Conservation (phyloP, 2,888 invertebrate species). For the Spicauda simplicius region DNA sequence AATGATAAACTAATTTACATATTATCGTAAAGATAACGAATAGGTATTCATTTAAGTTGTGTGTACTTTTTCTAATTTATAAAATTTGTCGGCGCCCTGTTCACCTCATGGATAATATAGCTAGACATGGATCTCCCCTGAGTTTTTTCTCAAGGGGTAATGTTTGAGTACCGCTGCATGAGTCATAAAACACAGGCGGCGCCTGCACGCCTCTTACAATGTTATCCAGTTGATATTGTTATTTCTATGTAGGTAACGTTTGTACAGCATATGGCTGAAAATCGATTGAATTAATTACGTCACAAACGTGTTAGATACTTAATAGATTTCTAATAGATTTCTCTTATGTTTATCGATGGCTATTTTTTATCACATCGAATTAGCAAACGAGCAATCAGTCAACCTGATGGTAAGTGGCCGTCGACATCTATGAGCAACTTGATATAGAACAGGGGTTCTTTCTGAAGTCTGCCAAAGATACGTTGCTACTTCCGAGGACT, state of each 20-base stretch:
- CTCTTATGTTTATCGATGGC: too few species aligned
- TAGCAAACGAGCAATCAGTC: too few species aligned
- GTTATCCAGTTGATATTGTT: conserved; percentile 24
- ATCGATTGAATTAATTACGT: background rate
- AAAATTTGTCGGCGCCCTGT: background rate
- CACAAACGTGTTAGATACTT: background rate
- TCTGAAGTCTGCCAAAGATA: too few species aligned
- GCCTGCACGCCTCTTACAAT: conserved; percentile 16
- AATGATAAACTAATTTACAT: background rate
- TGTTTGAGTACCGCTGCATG: conserved; percentile 18
- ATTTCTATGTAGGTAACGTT: background rate
- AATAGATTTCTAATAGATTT: background rate
- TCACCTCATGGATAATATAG: too few species aligned
- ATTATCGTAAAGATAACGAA: background rate
- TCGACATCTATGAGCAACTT: too few species aligned
- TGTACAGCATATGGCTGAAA: background rate
- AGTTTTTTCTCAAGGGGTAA: background rate
- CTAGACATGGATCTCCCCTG: background rate
- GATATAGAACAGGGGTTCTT: too few species aligned
- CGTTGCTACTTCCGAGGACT: too few species aligned
- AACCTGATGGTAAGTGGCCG: too few species aligned
- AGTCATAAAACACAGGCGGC: conserved; percentile 22
- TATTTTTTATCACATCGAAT: too few species aligned
- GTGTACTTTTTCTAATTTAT: too few species aligned
- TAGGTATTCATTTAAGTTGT: too few species aligned